A percentile compares a stretch with the other conserved stretches of the same genome.
Conservation (phyloP, 1,140 invertebrate genomes). For the Linepithema humile region DNA sequence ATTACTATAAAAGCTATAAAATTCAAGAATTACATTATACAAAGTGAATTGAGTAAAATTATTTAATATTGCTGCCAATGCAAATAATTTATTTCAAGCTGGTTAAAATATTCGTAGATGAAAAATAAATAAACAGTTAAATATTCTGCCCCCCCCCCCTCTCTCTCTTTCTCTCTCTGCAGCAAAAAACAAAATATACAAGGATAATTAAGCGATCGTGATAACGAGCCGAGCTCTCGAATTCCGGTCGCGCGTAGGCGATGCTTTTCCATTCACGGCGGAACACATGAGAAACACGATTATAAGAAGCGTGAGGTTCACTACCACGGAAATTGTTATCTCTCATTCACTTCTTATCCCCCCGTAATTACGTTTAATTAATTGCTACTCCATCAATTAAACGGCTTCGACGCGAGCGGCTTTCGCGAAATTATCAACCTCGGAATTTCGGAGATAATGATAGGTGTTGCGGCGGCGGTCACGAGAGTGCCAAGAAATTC, state of each 20-base stretch:
- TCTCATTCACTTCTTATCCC: slow-evolving; percentile 50
- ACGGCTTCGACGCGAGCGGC: slow-evolving; percentile 21
- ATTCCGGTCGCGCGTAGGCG: background rate
- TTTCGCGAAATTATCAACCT: slow-evolving; percentile 36
- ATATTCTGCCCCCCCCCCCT: too few species aligned
- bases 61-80: background rate
- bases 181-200: background rate
- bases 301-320: slow-evolving; percentile 67
- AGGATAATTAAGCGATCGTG: slow-evolving; percentile 6
- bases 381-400: slow-evolving; percentile 67
- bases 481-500: slow-evolving; percentile 1
- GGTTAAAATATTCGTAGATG: background rate
- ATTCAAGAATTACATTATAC: too few species aligned
- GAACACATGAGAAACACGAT: slow-evolving; percentile 61
- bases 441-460: slow-evolving; percentile 1
- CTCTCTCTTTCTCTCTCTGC: too few species aligned
- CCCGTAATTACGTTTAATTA: slow-evolving; percentile 69
- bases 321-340: slow-evolving; percentile 67
- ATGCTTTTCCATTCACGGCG: slow-evolving; percentile 38
- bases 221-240: background rate
- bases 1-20: background rate
- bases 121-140: background rate
- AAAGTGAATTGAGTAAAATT: too few species aligned
- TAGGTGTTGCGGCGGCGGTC: background rate
- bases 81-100: background rate